A percentile compares a stretch with the other conserved stretches of the same genome.
Conservation (phyloP, 2,888 invertebrate genomes). For the Lasioglossum villosulum region DNA sequence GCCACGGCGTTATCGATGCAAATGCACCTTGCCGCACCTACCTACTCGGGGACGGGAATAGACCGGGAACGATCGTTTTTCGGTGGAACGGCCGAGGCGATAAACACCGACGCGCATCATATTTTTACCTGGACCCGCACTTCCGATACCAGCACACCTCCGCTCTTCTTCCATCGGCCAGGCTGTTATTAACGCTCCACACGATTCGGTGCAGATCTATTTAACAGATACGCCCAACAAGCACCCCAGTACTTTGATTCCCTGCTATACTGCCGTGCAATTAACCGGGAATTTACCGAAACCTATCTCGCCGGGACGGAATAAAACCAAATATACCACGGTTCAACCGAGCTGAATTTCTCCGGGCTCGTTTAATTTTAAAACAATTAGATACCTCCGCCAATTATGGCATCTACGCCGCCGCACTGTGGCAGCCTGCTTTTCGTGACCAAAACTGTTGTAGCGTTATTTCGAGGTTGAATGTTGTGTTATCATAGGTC, state of each 20-base stretch:
- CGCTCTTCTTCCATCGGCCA: conserved; percentile 11
- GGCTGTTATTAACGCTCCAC: not conserved
- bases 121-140: not conserved
- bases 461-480: too few species aligned
- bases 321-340: not conserved
- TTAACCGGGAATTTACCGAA: conserved; percentile 16
- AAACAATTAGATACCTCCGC: not conserved
- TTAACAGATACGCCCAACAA: not conserved
- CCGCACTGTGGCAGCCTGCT: too few species aligned
- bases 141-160: not conserved
- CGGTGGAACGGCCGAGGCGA: conserved; percentile 11
- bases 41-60: conserved; percentile 60
- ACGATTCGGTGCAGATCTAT: conserved; percentile 11
- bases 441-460: too few species aligned
- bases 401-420: not conserved
- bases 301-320: not conserved
- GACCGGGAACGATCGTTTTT: conserved; percentile 59
- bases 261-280: not conserved
- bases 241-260: not conserved
- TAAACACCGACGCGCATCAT: conserved; percentile 11
- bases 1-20: conserved; percentile 69
- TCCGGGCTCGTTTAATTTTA: not conserved
- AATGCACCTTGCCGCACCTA: conserved; percentile 70
- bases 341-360: not conserved
- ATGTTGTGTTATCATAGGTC: too few species aligned